phyloP scores from a whole-genome alignment of 2,888 invertebrate genomes.

The Litoditis marina region DNA sequence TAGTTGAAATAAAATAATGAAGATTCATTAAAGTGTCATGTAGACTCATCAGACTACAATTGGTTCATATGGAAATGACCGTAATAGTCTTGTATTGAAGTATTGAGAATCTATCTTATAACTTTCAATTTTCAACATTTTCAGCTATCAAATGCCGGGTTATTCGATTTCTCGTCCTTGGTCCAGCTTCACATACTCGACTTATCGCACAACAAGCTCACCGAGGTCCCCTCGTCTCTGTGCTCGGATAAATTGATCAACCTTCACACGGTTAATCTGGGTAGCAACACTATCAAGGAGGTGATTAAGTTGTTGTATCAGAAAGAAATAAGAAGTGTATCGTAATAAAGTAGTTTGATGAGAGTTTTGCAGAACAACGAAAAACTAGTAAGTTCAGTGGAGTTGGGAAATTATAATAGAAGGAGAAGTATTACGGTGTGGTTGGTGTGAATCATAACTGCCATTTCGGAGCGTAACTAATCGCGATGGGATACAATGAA shows the following conservation, averaged over 20 bases:
- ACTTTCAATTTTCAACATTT: not conserved
- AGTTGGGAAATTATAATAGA: too few species aligned
- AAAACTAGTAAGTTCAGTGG: too few species aligned
- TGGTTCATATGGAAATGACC: too few species aligned
- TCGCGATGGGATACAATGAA: not conserved
- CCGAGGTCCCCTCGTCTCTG: conserved; percentile 20
- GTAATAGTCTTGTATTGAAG: not conserved
- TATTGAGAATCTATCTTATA: not conserved
- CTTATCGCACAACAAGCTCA: conserved; percentile 32
- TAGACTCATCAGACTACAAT: too few species aligned
- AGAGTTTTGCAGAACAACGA: too few species aligned
- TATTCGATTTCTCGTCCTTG: conserved; percentile 29
- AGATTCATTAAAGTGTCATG: too few species aligned
- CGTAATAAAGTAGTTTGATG: too few species aligned
- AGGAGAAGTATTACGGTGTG: too few species aligned
- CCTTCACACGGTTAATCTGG: conserved; percentile 31
- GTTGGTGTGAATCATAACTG: too few species aligned
- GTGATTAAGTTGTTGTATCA: not conserved
- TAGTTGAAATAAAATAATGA: too few species aligned
- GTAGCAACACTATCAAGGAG: conserved; percentile 28
- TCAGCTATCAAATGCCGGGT: conserved; percentile 7
- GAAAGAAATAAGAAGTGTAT: not conserved
- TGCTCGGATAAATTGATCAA: conserved; percentile 17
- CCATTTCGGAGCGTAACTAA: too few species aligned
- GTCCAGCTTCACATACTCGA: conserved; percentile 38